Conservation (phyloP, 2,888 invertebrate species). For the Drosophila neonasuta region DNA sequence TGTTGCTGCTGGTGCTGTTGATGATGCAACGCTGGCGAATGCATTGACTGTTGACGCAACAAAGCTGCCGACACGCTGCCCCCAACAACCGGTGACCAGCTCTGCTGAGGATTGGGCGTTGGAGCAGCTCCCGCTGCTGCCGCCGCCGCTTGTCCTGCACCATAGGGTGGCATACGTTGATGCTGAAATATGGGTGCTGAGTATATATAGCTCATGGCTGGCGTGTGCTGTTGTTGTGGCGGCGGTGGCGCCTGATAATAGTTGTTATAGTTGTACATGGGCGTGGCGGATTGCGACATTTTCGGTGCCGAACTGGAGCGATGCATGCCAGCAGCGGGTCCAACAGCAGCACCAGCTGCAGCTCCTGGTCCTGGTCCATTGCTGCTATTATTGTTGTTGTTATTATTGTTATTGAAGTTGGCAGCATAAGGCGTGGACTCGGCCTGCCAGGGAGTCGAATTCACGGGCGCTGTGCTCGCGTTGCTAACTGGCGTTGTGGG, state of each 20-base stretch:
- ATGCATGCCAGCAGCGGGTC: conserved; percentile 56
- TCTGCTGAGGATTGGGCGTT: conserved; percentile 66
- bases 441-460: conserved; percentile 29
- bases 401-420: conserved; percentile 55
- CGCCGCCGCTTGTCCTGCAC: conserved; percentile 12
- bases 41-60: conserved; percentile 71
- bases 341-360: conserved; percentile 1
- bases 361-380: neutral
- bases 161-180: conserved; percentile 60
- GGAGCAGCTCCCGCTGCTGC: conserved; percentile 14
- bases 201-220: conserved; percentile 55
- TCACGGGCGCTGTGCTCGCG: conserved; percentile 30
- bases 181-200: conserved; percentile 46
- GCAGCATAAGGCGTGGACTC: conserved; percentile 28
- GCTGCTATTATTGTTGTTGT: conserved; percentile 38
- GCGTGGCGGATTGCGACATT: conserved; percentile 61
- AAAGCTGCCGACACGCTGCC: conserved; percentile 75
- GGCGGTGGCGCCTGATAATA: conserved; percentile 55
- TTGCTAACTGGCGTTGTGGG: conserved; percentile 35
- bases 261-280: conserved; percentile 61
- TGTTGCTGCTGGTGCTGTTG: conserved; percentile 50
- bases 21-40: conserved; percentile 52
- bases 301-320: conserved; percentile 72
- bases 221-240: conserved; percentile 23
- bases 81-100: conserved; percentile 79